Percentiles rank a stretch among this genome's conserved stretches.
Evolutionary conservation across 2,888 invertebrate genomes (phyloP).

Genomic region (Andrena dorsata): DNA sequence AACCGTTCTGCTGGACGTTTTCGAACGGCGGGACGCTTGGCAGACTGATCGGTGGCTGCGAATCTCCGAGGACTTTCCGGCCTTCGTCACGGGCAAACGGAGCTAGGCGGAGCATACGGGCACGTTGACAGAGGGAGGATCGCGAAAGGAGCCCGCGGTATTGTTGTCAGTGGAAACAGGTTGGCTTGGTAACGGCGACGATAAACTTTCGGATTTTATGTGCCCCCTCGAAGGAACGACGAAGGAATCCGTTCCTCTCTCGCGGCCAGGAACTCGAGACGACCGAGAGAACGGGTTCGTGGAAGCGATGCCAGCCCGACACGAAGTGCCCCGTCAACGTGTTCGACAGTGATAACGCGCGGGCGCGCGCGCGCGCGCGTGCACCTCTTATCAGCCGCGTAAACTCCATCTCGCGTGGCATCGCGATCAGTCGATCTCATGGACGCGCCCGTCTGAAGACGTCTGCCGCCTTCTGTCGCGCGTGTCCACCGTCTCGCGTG

Average conservation of each 20-base stretch:
- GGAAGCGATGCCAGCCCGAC: conserved; percentile 46
- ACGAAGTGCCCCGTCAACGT: conserved; percentile 64
- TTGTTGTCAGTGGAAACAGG: conserved; percentile 52
- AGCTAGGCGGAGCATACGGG: not conserved
- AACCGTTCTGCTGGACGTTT: not conserved
- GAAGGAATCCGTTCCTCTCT: conserved; percentile 48
- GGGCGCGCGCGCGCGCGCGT: conserved; percentile 59
- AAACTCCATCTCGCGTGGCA: conserved; percentile 62
- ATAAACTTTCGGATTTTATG: conserved; percentile 48
- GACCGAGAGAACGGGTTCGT: conserved; percentile 52
- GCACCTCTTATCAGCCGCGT: conserved; percentile 63
- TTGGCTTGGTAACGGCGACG: conserved; percentile 26
- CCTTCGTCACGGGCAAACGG: not conserved
- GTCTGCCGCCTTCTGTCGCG: conserved; percentile 30
- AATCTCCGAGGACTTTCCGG: not conserved
- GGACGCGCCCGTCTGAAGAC: conserved; percentile 49
- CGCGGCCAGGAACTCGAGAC: conserved; percentile 38
- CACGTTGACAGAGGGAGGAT: conserved; percentile 21
- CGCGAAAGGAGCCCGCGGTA: conserved; percentile 5
- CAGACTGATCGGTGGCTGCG: conserved; percentile 21
- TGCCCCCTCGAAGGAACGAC: conserved; percentile 12
- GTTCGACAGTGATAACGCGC: conserved; percentile 75
- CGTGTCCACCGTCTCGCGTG: conserved; percentile 31
- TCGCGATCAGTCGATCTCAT: conserved; percentile 60
- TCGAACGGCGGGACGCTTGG: conserved; percentile 6